A percentile compares a stretch with the other conserved stretches of the same genome.
Conservation (phyloP, 2,797 vertebrate species). For the Acestrorhynchus altus region DNA sequence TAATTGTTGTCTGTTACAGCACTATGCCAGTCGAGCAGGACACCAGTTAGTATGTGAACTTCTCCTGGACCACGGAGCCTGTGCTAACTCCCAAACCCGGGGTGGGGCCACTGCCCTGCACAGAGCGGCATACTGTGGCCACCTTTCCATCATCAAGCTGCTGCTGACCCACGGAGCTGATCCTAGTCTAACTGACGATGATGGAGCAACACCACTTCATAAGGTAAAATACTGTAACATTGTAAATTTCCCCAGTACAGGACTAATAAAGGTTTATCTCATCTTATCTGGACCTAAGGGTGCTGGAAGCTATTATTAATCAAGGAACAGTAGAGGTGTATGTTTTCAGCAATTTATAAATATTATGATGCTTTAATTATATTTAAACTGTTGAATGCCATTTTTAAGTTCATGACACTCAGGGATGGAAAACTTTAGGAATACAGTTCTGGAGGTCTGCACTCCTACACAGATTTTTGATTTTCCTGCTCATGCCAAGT, state of each 20-base stretch:
- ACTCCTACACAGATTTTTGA: too few relatives aligned
- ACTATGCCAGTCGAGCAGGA: slow-evolving; percentile 91
- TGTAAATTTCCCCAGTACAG: too few relatives aligned
- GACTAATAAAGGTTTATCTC: too few relatives aligned
- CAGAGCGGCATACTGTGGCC: slow-evolving; percentile 89
- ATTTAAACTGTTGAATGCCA: too few relatives aligned
- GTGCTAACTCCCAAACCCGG: slow-evolving; percentile 71
- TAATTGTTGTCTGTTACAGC: slow-evolving; percentile 70
- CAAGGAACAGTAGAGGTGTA: not conserved
- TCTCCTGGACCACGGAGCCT: slow-evolving; percentile 83
- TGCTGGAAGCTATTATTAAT: not conserved
- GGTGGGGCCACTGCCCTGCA: slow-evolving; percentile 90
- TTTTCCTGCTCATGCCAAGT: too few relatives aligned
- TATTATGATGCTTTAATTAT: too few relatives aligned
- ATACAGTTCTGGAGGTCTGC: too few relatives aligned
- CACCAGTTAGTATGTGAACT: slow-evolving; percentile 80
- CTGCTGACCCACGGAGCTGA: slow-evolving; percentile 81
- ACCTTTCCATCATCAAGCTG: slow-evolving; percentile 76
- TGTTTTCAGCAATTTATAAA: too few relatives aligned
- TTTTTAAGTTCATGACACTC: too few relatives aligned
- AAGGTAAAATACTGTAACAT: slow-evolving; percentile 77
- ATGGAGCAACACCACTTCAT: slow-evolving; percentile 86
- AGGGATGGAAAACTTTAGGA: too few relatives aligned
- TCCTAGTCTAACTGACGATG: slow-evolving; percentile 79
- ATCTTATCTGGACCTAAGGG: too few relatives aligned